These are phyloP conservation scores for Eulemur rubriventer DNA, from an alignment of 2,797 vertebrate genomes.

Conservation along the genomic window DNA sequence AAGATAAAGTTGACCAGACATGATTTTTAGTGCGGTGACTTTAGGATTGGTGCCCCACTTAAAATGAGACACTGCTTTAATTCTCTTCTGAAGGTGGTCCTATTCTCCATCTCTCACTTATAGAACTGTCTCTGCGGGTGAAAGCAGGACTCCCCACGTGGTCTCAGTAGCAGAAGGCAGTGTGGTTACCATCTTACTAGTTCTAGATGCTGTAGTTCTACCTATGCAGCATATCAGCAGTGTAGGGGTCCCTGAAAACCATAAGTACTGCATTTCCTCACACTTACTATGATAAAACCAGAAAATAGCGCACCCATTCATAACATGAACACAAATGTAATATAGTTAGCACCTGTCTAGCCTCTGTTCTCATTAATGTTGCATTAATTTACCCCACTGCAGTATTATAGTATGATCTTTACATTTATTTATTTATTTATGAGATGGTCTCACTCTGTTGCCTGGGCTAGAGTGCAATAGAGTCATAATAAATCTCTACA, in stretches of 20 bases:
- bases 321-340: neutral
- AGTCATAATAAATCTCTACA: neutral
- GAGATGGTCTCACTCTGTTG: neutral
- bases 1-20: neutral
- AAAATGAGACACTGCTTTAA: neutral
- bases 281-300: neutral
- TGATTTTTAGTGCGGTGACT: neutral
- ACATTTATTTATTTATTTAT: neutral
- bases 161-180: neutral
- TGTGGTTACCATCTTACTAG: neutral
- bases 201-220: neutral
- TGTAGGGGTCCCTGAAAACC: neutral
- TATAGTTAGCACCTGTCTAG: neutral
- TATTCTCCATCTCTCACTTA: neutral
- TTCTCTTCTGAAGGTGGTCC: neutral
- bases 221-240: neutral
- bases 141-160: neutral
- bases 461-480: neutral
- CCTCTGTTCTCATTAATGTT: neutral
- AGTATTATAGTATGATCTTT: neutral
- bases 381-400: neutral
- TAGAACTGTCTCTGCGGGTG: neutral
- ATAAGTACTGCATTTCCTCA: neutral
- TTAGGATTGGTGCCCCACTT: neutral
- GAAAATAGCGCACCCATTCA: neutral